Evolutionary conservation across 2,888 invertebrate species (phyloP).

Genomic region (Leptarthrus brevirostris): DNA sequence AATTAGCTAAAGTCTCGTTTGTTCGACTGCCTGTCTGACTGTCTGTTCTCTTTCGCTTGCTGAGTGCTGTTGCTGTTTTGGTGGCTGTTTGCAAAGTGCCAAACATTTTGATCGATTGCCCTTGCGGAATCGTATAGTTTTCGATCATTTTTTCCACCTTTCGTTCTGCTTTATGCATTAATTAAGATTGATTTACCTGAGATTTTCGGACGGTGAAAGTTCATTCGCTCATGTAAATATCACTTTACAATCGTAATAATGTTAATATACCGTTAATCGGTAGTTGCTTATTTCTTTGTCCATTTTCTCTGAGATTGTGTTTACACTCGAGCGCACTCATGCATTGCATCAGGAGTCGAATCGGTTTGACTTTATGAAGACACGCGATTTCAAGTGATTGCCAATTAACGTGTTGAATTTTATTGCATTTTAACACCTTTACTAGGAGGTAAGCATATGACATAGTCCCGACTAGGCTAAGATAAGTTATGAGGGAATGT

Average conservation of each 20-base stretch:
- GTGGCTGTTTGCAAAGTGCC: conserved; percentile 40
- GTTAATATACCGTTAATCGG: conserved; percentile 10
- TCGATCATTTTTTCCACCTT: conserved; percentile 2
- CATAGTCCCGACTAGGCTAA: too few species aligned
- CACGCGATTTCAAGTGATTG: neutral
- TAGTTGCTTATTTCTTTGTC: neutral
- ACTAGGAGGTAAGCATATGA: too few species aligned
- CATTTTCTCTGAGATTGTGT: neutral
- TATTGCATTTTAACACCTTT: too few species aligned
- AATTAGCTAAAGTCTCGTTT: conserved; percentile 36
- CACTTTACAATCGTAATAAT: neutral
- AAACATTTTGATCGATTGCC: conserved; percentile 41
- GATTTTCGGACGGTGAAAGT: conserved; percentile 32
- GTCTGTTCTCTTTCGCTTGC: neutral
- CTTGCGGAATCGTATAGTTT: neutral
- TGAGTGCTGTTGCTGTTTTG: conserved; percentile 28
- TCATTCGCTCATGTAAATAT: conserved; percentile 9
- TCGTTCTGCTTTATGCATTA: neutral
- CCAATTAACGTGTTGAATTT: neutral
- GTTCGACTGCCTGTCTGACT: neutral
- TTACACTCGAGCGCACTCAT: neutral
- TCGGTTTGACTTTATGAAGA: neutral
- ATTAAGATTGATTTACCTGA: conserved; percentile 21
- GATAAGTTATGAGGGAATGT: neutral
- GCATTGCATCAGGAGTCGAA: neutral